Evolutionary conservation across 2,113 vertebrate species (phyloP).

Genomic region (Hypanus sabinus): DNA sequence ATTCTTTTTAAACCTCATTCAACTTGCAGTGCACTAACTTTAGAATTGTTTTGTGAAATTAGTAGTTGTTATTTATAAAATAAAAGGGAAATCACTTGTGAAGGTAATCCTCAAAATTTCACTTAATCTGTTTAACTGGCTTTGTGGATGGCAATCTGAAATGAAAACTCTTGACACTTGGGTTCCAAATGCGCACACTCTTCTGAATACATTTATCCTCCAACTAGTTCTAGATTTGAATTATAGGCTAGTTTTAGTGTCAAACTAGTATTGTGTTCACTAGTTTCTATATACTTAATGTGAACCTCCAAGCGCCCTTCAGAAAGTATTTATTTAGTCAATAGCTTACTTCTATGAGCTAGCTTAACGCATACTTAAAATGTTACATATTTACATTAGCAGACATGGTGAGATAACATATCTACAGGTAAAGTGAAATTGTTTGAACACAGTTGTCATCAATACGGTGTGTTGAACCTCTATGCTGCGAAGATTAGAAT

Average conservation of each 20-base stretch:
- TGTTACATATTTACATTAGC: not conserved
- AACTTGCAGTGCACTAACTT: not conserved
- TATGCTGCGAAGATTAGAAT: not conserved
- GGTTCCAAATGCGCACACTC: not conserved
- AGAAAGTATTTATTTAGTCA: constrained; percentile 23
- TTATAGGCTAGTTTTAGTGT: not conserved
- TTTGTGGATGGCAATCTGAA: not conserved
- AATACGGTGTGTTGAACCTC: constrained; percentile 28
- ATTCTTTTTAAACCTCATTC: not conserved
- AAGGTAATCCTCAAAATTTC: not conserved
- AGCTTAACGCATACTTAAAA: not conserved
- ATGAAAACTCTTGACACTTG: not conserved
- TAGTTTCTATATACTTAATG: not conserved
- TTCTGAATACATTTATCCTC: too few species aligned
- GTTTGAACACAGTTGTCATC: not conserved
- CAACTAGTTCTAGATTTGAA: not conserved
- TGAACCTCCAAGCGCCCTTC: not conserved
- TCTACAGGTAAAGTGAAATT: not conserved
- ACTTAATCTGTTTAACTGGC: not conserved
- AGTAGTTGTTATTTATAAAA: not conserved
- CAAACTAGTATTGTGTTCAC: not conserved
- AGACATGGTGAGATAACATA: not conserved
- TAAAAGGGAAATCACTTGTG: not conserved
- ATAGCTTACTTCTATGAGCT: not conserved
- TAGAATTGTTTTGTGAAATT: not conserved